Evolutionary conservation across 2,113 vertebrate species (phyloP), one percentile per base, ranked within the genome.

Genomic region (Taurulus bubalis): DNA sequence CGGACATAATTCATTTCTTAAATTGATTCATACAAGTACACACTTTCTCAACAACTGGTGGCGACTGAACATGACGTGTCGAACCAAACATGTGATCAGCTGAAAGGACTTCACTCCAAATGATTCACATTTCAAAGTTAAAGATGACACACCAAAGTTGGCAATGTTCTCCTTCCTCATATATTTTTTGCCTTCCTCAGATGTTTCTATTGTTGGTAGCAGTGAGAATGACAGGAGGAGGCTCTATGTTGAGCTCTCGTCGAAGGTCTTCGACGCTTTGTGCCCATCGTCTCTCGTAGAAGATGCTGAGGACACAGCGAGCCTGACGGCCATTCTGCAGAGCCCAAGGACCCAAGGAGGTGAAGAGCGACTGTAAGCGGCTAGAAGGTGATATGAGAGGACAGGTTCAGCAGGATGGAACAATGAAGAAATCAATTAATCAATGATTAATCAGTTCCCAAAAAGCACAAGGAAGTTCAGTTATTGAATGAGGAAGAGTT

Each of bases 271-370:
- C 82, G 24, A 99, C 87, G 2, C 88, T 92, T 93, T 99, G 97
- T 53, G 97, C 97, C 98, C 97, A 99, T 65, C 97, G 96, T 18
- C 80, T 94, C 90, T 99, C 98, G 0, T 97, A 99, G 93, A 97
- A 98, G 56, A 99, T 0, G 2, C 94, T 97, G 76, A 99, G 94
- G 79, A 98, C 55, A 36, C 96, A 98, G 1, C 90, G 96, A 20
- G 97, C 92, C 0, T 70, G 92, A 30, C 38, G 84, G 11, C 96
- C 98, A 0, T 91, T 98, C 69, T 79, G 92, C 47, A 99, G 64
- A 0, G 98, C 98, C 98, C 98, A 99, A 0, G 97, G 98, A 12
- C 97, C 91, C 82, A 99, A 90, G 68, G 96, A 94, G 0, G 91
- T 94, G 67, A 94, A 69, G 84, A 99, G 87, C 30, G 93, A 80